Base-by-base conservation (phyloP, 2,888 invertebrate genomes). In the Ellobium chinense region DNA sequence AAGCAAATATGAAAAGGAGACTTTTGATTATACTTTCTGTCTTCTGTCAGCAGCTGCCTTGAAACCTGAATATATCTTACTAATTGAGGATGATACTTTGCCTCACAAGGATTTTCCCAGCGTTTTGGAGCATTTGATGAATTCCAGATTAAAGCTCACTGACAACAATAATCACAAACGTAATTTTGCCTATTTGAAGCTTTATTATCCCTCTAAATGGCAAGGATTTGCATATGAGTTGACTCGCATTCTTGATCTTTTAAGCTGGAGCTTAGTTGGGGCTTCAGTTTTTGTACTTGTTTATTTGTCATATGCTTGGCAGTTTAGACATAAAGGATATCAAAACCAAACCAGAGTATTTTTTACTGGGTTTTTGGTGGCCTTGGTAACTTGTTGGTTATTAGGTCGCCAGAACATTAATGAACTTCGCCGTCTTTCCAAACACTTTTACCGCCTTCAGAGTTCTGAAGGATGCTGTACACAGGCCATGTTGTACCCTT, bases 41-140 rank as follows among this genome's bases (percentile, higher is more conserved):
- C 78, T 92, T 39, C 87, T 91, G 36, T 76, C 84, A 5, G 87
- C 90, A 1, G 72, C 88, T 36, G 69, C 82, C 18, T 80, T 88
- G 54, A 76, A 84, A 24, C 83, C 90, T 7, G 76, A 84, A 0
- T 89, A 89, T 81, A 87, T 91, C 1, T 72, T 92, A 18, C 66
- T 92, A 73, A 60, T 92, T 12, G 92, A 92, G 82, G 92, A 92
- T 70, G 92, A 92, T 78, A 89, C 91, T 3, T 34, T 92, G 18
- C 89, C 91, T 2, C 78, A 85, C 9, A 70, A 78, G 29, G 86
- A 90, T 76, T 76, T 91, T 27, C 86, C 91, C 24, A 31, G 54
- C 7, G 84, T 88, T 5, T 73, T 92, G 7, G 36, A 85, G 18
- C 82, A 89, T 46, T 83, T 89, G 12, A 62, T 92, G 14, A 27